These are phyloP conservation scores for Hassar affinis DNA, from an alignment of 2,113 vertebrate genomes.

Conservation along the genomic window DNA sequence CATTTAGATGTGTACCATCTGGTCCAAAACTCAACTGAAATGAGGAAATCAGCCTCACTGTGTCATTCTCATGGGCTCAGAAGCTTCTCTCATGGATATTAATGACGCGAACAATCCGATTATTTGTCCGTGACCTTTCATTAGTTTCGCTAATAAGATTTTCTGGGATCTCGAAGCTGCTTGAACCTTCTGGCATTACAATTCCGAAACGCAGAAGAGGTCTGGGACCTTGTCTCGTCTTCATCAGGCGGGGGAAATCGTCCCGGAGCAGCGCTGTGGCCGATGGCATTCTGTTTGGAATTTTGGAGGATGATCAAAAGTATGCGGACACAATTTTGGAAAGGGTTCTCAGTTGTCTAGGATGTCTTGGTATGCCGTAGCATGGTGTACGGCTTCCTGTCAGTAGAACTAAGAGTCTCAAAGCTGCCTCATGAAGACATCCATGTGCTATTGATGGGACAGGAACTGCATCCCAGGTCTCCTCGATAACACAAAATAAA, in stretches of 20 bases:
- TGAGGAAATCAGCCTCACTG: not conserved
- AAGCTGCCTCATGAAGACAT: no score
- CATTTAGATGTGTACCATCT: not conserved
- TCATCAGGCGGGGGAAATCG: not conserved
- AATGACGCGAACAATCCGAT: conserved; percentile 4
- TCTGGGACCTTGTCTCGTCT: not conserved
- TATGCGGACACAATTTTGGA: not conserved
- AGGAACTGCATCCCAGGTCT: not conserved
- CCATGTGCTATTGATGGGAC: no score
- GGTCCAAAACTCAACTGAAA: not conserved
- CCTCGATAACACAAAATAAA: no score
- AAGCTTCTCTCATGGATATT: not conserved
- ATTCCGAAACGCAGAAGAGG: not conserved
- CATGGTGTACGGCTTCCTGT: not conserved
- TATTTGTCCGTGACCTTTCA: conserved; percentile 17
- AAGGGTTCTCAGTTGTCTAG: not conserved
- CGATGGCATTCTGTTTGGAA: not conserved
- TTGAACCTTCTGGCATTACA: not conserved
- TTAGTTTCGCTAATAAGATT: conserved; percentile 11
- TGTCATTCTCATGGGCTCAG: not conserved
- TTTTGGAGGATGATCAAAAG: not conserved
- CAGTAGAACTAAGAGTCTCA: not conserved
- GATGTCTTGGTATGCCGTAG: not conserved
- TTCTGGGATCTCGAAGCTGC: not conserved
- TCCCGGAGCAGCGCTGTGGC: no score